A percentile compares a stretch with the other conserved stretches of the same genome.
Conservation (phyloP, 37 sponge, comb jelly and placozoan genomes). For the Amphimedon queenslandica region DNA sequence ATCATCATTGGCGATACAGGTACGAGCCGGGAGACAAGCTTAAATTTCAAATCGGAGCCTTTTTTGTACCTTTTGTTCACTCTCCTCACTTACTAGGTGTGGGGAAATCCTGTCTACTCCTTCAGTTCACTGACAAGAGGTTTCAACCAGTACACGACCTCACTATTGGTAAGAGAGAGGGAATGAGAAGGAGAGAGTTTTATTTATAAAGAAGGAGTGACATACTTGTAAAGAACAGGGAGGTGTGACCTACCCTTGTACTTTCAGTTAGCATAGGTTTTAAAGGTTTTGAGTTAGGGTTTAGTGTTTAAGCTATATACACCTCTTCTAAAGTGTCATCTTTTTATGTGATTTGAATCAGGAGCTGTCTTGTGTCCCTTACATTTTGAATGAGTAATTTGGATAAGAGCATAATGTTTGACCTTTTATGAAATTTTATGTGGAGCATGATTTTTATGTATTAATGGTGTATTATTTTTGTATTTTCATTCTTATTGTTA, state of each 20-base stretch:
- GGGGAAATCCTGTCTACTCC: conserved; percentile 95
- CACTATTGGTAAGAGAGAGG: conserved; percentile 95
- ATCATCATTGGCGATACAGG: conserved; percentile 99
- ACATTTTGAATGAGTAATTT: no score
- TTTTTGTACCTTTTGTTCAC: background rate
- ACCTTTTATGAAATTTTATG: no score
- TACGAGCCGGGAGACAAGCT: background rate
- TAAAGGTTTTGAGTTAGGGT: background rate
- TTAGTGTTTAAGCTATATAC: no score
- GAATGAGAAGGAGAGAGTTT: no score
- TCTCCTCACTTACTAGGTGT: conserved; percentile 73
- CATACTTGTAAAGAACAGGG: background rate
- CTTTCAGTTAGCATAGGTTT: background rate
- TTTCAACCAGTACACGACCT: conserved; percentile 99
- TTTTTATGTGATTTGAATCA: no score
- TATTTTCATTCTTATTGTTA: no score
- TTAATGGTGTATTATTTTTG: no score
- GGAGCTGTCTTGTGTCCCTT: no score
- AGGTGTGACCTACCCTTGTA: background rate
- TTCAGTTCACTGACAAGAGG: conserved; percentile 98
- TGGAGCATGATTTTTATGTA: no score
- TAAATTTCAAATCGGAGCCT: background rate
- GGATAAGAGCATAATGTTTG: no score
- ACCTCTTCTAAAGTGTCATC: no score
- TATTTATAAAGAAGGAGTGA: no score